Base-by-base conservation (phyloP, 2,797 vertebrate species). In the Argentina silus region DNA sequence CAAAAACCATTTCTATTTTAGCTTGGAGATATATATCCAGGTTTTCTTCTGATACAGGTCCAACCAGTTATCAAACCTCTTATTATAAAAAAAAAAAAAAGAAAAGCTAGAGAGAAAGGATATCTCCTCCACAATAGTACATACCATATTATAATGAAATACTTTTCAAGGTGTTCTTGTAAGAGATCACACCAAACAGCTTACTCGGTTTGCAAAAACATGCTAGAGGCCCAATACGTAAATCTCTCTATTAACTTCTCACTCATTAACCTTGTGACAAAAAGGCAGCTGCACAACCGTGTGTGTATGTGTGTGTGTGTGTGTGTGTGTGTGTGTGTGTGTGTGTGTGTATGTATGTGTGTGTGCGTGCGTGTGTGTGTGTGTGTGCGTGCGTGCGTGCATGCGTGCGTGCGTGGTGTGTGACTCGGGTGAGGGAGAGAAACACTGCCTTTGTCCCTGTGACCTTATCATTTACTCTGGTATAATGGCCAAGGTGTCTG, bases 401-500 rank as follows among this genome's bases (percentile, higher is more conserved):
- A 42, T 0, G 6, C 44, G 71, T 61, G n/a, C 55, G 43, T 66
- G 61, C 63, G 44, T 69, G 48, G 43, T 87, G 80, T 36, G 85
- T 73, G 6, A 0, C 1, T 15, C 21, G 36, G 9, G 81, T 80
- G 80, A 76, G 73, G 77, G 75, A 68, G 27, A 36, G 75, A 81
- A 75, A 60, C 48, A 3, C 63, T 69, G 15, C 76, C 56, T 77
- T 89, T 89, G 86, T 89, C 62, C 27, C 62, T 2, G 69, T 2
- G 15, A 70, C 81, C 85, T 90, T 81, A 87, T 90, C 84, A 63
- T 82, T 92, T 88, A 87, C 90, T 76, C 57, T 3, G 42, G n/a
- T 56, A 86, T 81, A 86, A 86, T 57, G 75, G 78, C 76, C 0
- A 15, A 80, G 84, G 90, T 91, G 83, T 92, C 89, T 48, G 44